Base-by-base conservation (phyloP, 1,140 invertebrate species). In the Apis cerana region DNA sequence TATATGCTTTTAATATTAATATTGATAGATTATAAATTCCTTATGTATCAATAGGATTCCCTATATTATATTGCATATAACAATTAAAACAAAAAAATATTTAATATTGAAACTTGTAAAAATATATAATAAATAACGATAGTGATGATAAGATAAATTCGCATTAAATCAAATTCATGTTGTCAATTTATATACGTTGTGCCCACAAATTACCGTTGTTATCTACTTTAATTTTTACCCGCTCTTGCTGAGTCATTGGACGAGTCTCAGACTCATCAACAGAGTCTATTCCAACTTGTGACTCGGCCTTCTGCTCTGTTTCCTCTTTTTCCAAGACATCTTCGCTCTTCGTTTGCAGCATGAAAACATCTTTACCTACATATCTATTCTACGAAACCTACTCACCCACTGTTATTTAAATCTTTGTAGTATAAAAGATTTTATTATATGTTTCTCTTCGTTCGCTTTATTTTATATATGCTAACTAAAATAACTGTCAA, bases 331-430 rank as follows among this genome's bases (percentile, higher is more conserved):
- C 89, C 83, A 70, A 89, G 71, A 85, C 86, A 85, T 92, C 93
- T 85, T 93, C 90, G 87, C 74, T 90, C 90, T 92, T 90, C 92
- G 78, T 91, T 89, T 64, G 93, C 93, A 94, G 93, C 93, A 94
- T 94, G 93, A 94, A 94, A 94, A 94, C 92, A 93, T 90, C 91
- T 91, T 92, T 91, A 91, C 91, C 93, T 94, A 94, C 92, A 93
- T 88, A 92, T 92, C 93, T 94, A 93, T 90, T 91, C 93, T 94
- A 94, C 91, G 79, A 88, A 62, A 84, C 67, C 90, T 92, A 92
- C 92, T 93, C 90, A 92, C 91, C 92, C 84, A 77, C 61, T 84
- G 71, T 76, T 77, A 61, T 43, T 71, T 84, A 85, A 85, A 56
- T 80, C 75, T 85, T 79, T 82, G 71, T 62, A 61, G 71, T 52